phyloP scores from a whole-genome alignment of 2,888 invertebrate species.

The Ophion ellenae region DNA sequence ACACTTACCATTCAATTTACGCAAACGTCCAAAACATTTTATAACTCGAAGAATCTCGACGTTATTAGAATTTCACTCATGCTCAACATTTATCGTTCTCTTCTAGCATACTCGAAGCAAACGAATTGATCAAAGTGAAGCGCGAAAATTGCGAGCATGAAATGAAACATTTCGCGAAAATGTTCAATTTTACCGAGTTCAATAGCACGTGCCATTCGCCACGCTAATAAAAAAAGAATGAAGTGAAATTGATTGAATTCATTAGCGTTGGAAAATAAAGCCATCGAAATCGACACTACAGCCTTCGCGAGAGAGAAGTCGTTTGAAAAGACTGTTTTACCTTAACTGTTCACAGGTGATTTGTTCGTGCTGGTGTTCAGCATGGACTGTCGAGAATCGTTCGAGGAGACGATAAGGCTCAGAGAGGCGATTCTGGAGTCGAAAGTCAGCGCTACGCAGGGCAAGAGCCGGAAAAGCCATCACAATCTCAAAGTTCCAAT shows the following conservation, averaged over 20 bases:
- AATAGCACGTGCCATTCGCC: no score
- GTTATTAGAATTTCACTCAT: no score
- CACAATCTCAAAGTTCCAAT: conserved; percentile 88
- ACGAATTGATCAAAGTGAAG: no score
- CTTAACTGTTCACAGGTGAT: conserved; percentile 86
- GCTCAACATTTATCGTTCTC: no score
- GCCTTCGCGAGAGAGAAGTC: neutral
- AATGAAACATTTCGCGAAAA: no score
- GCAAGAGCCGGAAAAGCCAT: conserved; percentile 87
- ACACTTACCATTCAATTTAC: no score
- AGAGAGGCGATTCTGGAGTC: conserved; percentile 93
- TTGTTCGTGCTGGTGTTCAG: conserved; percentile 92
- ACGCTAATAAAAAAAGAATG: neutral
- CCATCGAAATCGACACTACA: neutral
- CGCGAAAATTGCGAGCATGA: no score
- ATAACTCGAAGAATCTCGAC: no score
- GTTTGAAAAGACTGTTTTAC: neutral
- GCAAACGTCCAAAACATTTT: no score
- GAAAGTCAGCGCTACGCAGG: conserved; percentile 89
- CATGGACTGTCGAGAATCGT: conserved; percentile 93
- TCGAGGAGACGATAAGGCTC: conserved; percentile 92
- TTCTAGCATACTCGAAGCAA: no score
- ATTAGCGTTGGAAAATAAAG: neutral
- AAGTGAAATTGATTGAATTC: neutral
- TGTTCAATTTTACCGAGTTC: no score